These are phyloP conservation scores for Punctoribates punctum DNA, from an alignment of 2,888 invertebrate species.

Conservation along the genomic window DNA sequence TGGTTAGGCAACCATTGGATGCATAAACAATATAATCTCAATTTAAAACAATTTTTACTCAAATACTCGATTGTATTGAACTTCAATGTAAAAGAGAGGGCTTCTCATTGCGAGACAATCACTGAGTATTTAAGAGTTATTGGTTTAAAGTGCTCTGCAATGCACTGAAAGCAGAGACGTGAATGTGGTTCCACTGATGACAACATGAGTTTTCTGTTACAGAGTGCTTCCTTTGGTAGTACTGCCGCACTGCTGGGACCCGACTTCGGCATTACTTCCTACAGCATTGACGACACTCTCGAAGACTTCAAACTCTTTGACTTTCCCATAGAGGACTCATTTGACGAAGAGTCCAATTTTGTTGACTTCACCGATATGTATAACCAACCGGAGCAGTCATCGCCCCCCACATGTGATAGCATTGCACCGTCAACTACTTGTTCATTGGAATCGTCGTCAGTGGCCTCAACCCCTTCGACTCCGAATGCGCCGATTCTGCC, in stretches of 20 bases:
- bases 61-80: too few relatives aligned
- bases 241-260: slow-evolving; percentile 30
- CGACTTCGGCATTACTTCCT: slow-evolving; percentile 15
- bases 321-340: slow-evolving; percentile 38
- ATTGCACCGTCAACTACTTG: slow-evolving; percentile 10
- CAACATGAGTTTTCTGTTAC: slow-evolving; percentile 26
- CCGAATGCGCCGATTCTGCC: slow-evolving; percentile 45
- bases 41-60: too few relatives aligned
- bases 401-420: slow-evolving; percentile 14
- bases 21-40: too few relatives aligned
- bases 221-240: slow-evolving; percentile 37
- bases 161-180: not conserved
- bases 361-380: slow-evolving; percentile 27
- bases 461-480: slow-evolving; percentile 41
- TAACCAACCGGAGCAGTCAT: slow-evolving; percentile 34
- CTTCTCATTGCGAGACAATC: not conserved
- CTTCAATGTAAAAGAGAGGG: too few relatives aligned
- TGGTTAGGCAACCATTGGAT: too few relatives aligned
- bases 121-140: not conserved
- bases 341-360: slow-evolving; percentile 34
- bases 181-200: not conserved
- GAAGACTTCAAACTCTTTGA: slow-evolving; percentile 38
- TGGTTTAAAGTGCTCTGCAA: not conserved
- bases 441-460: not conserved
- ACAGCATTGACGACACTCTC: slow-evolving; percentile 25